A percentile compares a stretch with the other conserved stretches of the same genome.
These are phyloP conservation scores for Ditylenchus weischeri DNA, from an alignment of 2,888 invertebrate genomes.

Conservation along the genomic window DNA sequence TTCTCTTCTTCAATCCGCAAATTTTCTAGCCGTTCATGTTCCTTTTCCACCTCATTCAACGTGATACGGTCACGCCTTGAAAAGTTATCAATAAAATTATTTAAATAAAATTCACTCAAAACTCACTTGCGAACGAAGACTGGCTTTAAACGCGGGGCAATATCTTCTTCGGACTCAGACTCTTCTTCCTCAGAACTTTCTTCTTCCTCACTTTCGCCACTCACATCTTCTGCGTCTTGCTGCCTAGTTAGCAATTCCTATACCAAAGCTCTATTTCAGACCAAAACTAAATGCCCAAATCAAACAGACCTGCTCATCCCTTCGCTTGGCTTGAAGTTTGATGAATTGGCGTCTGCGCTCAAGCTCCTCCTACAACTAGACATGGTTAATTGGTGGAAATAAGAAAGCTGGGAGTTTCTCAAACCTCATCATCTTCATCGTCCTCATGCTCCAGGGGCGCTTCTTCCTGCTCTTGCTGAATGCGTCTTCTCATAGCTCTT, in stretches of 20 bases:
- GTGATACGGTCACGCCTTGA: slow-evolving; percentile 80
- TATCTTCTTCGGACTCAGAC: slow-evolving; percentile 62
- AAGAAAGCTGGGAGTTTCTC: background rate
- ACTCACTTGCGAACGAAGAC: slow-evolving; percentile 59
- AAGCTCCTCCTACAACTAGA: slow-evolving; percentile 11
- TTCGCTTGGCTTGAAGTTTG: slow-evolving; percentile 4
- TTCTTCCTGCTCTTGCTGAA: slow-evolving; percentile 34
- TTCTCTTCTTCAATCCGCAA: slow-evolving; percentile 78
- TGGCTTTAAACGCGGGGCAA: slow-evolving; percentile 63
- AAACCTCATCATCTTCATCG: slow-evolving; percentile 35
- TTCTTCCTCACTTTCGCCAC: slow-evolving; percentile 37
- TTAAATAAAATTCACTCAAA: background rate
- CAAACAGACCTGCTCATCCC: slow-evolving; percentile 19
- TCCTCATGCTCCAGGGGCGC: slow-evolving; percentile 36
- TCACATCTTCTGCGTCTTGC: slow-evolving; percentile 38
- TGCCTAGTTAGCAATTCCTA: slow-evolving; percentile 29
- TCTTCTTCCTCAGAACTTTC: slow-evolving; percentile 38
- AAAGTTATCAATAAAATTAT: slow-evolving; percentile 6
- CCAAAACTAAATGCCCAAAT: background rate
- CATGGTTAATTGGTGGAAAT: background rate
- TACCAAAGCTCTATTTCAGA: slow-evolving; percentile 11
- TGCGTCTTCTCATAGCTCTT: slow-evolving; percentile 37
- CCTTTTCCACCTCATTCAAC: slow-evolving; percentile 86
- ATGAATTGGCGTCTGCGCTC: slow-evolving; percentile 26
- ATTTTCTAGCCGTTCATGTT: slow-evolving; percentile 78